Base-by-base conservation (phyloP, 2,113 vertebrate species). In the Natator depressus region DNA sequence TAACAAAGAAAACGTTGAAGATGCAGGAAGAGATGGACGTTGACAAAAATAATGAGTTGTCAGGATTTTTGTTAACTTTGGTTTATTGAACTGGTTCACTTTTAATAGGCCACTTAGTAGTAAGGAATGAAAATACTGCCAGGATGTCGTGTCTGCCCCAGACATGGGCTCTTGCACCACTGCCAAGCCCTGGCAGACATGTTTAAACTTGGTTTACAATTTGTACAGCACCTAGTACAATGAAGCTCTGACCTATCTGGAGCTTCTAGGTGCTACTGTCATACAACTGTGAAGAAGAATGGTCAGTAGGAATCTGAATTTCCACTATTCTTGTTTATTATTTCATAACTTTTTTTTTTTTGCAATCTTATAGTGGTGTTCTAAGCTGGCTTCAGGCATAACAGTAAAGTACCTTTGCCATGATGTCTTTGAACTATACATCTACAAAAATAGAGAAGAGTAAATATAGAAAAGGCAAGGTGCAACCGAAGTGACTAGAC, bases 1-100 rank as follows among this genome's bases (percentile, higher is more conserved):
- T 95, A 95, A 95, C 88, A 83, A 97, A 95, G 89, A 94, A 92
- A 94, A 91, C 19, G 54, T 53, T 96, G n/a, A 96, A 93, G 95
- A 89, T 89, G 95, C 93, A 85, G 91, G 57, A 95, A 96, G 88
- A 96, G 80, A 91, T 76, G 42, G 93, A 95, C 95, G 85, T 88
- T 92, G 78, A 72, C 79, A 65, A 65, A 97, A 75, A 75, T 46
- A 12, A 42, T 75, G 19, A 76, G 88, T 96, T 96, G 46, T 38
- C 69, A n/a, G 72, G 81, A 93, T 96, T 89, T 92, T 80, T 82
- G 85, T 96, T 96, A 91, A 87, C 57, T 47, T 49, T 79, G 57
- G 93, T 87, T 97, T 92, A 89, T 19, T 84, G 65, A 0, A 0
- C 65, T 87, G 42, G 65, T 91, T 95, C 50, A 19, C 93, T 92